Conservation (phyloP, 2,888 invertebrate species). For the Aethes cnicana region DNA sequence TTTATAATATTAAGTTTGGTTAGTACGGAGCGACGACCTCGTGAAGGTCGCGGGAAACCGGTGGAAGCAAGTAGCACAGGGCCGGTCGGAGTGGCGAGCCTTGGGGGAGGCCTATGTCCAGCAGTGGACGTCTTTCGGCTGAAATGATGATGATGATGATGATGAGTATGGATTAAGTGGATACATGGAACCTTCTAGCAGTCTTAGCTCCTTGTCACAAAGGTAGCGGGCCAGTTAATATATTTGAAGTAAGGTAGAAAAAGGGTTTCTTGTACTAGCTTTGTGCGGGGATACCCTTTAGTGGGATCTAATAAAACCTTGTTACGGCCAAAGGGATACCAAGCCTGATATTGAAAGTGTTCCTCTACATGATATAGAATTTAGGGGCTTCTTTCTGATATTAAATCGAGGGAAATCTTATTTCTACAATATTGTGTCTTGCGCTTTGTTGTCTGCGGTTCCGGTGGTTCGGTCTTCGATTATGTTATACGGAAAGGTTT, state of each 20-base stretch:
- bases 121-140: too few species aligned
- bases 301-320: constrained; percentile 83
- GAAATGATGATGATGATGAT: too few species aligned
- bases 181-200: constrained; percentile 47
- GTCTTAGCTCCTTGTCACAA: constrained; percentile 39
- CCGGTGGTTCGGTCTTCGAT: constrained; percentile 25
- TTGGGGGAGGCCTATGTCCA: too few species aligned
- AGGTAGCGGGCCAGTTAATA: constrained; percentile 81
- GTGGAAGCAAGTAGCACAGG: too few species aligned
- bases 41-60: too few species aligned
- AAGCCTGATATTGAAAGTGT: constrained; percentile 82
- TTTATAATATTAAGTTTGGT: too few species aligned
- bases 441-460: constrained; percentile 38
- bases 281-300: constrained; percentile 81
- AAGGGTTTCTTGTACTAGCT: constrained; percentile 80
- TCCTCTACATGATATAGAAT: constrained; percentile 82
- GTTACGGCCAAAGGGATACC: constrained; percentile 82
- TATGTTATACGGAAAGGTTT: too few species aligned
- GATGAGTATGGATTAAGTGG: too few species aligned
- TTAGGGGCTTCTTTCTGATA: constrained; percentile 79
- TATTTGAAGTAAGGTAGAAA: constrained; percentile 82
- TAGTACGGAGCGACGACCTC: too few species aligned
- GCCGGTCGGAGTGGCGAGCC: too few species aligned
- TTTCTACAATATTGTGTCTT: constrained; percentile 57
- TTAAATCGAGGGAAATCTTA: constrained; percentile 76